Evolutionary conservation across 2,888 invertebrate genomes (phyloP), one percentile per base, ranked within the genome.

Genomic region (Synergus laeviventris): DNA sequence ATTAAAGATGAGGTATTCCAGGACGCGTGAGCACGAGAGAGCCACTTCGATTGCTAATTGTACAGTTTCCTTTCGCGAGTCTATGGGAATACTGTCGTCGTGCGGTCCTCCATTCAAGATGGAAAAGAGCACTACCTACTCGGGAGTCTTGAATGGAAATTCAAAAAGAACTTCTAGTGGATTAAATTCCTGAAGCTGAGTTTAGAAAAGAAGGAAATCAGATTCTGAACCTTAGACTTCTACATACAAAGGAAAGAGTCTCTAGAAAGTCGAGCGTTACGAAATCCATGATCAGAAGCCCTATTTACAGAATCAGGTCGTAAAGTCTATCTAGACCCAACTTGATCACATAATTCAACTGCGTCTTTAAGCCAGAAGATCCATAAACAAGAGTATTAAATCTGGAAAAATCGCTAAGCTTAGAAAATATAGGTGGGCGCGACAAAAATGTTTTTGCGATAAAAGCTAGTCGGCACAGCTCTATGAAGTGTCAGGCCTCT

Each of bases 1-100:
- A 90, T 90, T 89, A 90, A 90, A 90, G 89, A 90, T 90, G 89
- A 90, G 89, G 78, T 75, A 56, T 81, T 83, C 81, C 81, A 77
- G 78, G 82, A 81, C 83, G 83, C 84, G 84, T 81, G 82, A 78
- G 85, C 79, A 80, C 79, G 83, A 84, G 83, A 85, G 85, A 86
- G 87, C 86, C 86, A 87, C 88, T 88, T 86, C 87, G 86, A 86
- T 84, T 83, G 87, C 87, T 89, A 89, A 89, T 88, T 89, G 86
- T 86, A 87, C 86, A 79, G 82, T 83, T 84, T 82, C 83, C 84
- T 83, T 79, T 80, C 74, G 81, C 76, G 74, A 82, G 75, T 78
- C 76, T 61, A 76, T 76, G 78, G 62, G 77, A 78, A 78, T 79
- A 74, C 81, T 78, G 74, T 74, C 79, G 75, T 74, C 76, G 76